Base-by-base conservation (phyloP, 2,797 vertebrate species). In the Peromyscus nudipes region DNA sequence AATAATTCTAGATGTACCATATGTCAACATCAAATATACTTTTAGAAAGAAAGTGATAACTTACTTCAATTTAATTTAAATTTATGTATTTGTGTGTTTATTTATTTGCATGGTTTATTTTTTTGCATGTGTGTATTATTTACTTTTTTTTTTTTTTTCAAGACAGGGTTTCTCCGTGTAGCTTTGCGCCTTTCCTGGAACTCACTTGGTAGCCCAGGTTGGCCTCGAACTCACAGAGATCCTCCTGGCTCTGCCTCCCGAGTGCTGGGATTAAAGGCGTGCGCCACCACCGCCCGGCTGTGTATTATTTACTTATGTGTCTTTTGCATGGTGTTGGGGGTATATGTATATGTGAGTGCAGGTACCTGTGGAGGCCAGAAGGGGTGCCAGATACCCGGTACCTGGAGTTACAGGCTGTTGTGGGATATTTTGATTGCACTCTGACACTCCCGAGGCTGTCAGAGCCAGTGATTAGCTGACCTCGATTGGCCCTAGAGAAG, bases 1-100 rank as follows among this genome's bases (percentile, higher is more conserved):
- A 96, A 92, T 76, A 57, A 94, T 75, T 80, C 73, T 94, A 95
- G 69, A 77, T 92, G 21, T 80, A 79, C 37, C 60, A 67, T 6
- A 73, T 7, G 14, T 31, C 71, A 52, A 19, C 21, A 92, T 75
- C 80, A 81, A 52, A 23, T 46, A 43, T 8, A 27, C 0, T 60
- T 23, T 34, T 37, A 8, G 40, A 62, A 86, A 94, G 25, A 76
- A 64, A 84, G 87, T 76, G 23, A 52, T 46, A 80, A 40, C 6
- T 11, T 64, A 11, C n/a, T 85, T 76, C 81, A 69, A 76, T 55
- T 55, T 87, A 34, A 55, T 40, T 71, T 67, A 85, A 34, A 40
- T 12, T 52, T 55, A 77, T 31, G 21, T 77, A 34, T 31, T 77
- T 49, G 19, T 49, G 11, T 49, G 14, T 77, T 7, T 77, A 27